A percentile compares a stretch with the other conserved stretches of the same genome.
phyloP scores from a whole-genome alignment of 2,797 vertebrate species.

The Pempheris klunzingeri region DNA sequence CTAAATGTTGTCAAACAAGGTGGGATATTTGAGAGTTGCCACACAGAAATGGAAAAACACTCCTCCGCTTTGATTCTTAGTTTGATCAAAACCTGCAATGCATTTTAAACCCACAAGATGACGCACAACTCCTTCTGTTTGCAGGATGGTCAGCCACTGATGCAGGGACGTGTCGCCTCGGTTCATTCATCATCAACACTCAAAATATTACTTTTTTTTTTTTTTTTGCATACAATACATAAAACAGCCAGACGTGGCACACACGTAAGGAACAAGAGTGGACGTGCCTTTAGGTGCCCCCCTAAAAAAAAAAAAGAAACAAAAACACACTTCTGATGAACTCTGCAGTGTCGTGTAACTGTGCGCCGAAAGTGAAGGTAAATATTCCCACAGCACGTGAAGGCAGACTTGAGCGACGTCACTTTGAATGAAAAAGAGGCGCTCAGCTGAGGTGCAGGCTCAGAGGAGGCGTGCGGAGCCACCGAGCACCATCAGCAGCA shows the following conservation, averaged over 20 bases:
- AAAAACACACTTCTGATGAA: neutral
- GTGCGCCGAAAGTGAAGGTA: neutral
- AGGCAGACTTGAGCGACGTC: slow-evolving; percentile 78
- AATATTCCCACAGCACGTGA: slow-evolving; percentile 51
- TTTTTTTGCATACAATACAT: neutral
- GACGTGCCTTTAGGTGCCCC: neutral
- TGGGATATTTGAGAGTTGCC: neutral
- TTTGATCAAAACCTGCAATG: neutral
- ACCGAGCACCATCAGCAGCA: slow-evolving; percentile 24
- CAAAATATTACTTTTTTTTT: neutral
- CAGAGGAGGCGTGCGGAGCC: slow-evolving; percentile 66
- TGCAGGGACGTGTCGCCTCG: neutral
- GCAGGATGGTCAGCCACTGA: accelerated
- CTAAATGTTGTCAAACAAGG: too few relatives aligned
- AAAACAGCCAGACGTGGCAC: accelerated
- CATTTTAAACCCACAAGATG: slow-evolving; percentile 61
- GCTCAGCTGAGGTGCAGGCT: slow-evolving; percentile 67
- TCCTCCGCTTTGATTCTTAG: too few relatives aligned
- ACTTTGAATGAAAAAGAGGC: slow-evolving; percentile 80
- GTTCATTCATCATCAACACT: slow-evolving; percentile 1
- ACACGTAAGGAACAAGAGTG: neutral
- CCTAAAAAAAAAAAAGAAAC: too few relatives aligned
- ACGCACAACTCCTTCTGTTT: slow-evolving; percentile 26
- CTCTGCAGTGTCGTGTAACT: neutral
- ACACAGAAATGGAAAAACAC: neutral